Conservation (phyloP, 2,888 invertebrate species). For the Trissoscelio sp. region DNA sequence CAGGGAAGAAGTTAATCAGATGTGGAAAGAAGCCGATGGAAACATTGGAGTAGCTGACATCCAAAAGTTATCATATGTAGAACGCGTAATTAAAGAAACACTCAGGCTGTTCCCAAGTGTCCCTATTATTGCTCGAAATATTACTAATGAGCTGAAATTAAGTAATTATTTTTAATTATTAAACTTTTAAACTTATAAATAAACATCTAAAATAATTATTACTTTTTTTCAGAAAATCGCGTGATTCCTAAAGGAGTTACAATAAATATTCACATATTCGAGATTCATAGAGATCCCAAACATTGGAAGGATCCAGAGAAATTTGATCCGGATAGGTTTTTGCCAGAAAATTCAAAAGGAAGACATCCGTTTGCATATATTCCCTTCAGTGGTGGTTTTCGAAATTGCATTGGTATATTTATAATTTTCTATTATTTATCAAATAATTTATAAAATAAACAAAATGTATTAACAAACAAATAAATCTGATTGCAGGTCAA, state of each 20-base stretch:
- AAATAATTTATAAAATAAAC: background rate
- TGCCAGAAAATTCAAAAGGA: conserved; percentile 83
- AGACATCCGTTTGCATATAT: conserved; percentile 87
- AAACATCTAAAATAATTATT: background rate
- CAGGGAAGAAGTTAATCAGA: conserved; percentile 8
- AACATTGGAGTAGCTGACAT: background rate
- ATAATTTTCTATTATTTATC: background rate
- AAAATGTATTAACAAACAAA: background rate
- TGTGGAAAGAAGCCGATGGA: conserved; percentile 1
- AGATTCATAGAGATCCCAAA: conserved; percentile 87
- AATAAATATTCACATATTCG: conserved; percentile 85
- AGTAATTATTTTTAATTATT: background rate
- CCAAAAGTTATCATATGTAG: too few relatives aligned
- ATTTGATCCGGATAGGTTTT: conserved; percentile 88
- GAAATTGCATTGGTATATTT: conserved; percentile 86
- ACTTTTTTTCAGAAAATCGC: conserved; percentile 81
- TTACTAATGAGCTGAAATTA: conserved; percentile 20
- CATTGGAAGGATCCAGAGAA: conserved; percentile 87
- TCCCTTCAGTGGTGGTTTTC: conserved; percentile 88
- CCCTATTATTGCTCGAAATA: background rate
- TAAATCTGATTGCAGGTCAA: conserved; percentile 65
- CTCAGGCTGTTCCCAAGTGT: conserved; percentile 17
- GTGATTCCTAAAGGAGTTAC: conserved; percentile 84
- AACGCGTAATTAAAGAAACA: conserved; percentile 15
- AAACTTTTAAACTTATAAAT: background rate